Evolutionary conservation across 1,140 invertebrate species (phyloP).

Genomic region (Papilio dardanus): DNA sequence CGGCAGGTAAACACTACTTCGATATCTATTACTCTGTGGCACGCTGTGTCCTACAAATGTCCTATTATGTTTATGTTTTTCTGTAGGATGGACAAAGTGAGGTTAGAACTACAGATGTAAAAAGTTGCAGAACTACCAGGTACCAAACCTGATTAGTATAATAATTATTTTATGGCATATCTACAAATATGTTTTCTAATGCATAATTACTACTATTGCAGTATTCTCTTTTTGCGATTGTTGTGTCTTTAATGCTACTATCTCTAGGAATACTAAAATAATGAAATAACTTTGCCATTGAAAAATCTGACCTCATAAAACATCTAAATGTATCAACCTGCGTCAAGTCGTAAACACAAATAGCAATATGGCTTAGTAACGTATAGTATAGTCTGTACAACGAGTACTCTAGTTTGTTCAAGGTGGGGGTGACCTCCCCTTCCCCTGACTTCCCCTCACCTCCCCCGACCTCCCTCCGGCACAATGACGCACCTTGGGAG

Average conservation of each 20-base stretch:
- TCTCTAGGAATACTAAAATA: not conserved
- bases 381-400: not conserved
- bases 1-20: conserved; percentile 6
- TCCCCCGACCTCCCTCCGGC: not conserved
- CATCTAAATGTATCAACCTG: not conserved
- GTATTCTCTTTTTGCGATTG: no score
- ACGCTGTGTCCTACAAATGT: conserved; percentile 6
- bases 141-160: no score
- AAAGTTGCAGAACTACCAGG: not conserved
- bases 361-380: conserved; percentile 8
- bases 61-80: not conserved
- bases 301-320: conserved; percentile 14
- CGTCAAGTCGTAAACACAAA: conserved; percentile 31
- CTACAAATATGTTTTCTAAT: no score
- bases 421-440: conserved; percentile 10
- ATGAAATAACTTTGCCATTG: not conserved
- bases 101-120: not conserved
- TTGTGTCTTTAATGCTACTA: not conserved
- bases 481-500: conserved; percentile 28
- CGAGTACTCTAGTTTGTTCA: conserved; percentile 9
- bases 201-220: no score
- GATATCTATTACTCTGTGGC: conserved; percentile 1
- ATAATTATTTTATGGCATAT: no score
- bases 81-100: not conserved
- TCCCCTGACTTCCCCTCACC: no score